phyloP scores from a whole-genome alignment of 2,797 vertebrate species.

The Danio kyathit region DNA sequence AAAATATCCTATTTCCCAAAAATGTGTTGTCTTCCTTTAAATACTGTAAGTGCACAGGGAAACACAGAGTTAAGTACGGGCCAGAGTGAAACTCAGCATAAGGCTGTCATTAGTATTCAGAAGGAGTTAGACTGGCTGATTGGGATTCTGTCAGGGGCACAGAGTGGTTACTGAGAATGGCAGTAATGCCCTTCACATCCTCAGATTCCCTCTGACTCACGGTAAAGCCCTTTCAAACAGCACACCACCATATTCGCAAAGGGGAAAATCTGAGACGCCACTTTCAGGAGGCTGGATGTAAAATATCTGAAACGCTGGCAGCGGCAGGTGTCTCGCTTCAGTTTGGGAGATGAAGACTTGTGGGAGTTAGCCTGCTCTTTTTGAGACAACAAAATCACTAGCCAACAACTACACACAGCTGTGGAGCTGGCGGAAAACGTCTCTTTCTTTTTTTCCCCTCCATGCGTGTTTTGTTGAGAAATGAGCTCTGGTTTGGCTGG shows the following conservation, averaged over 20 bases:
- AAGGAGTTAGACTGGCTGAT: conserved; percentile 47
- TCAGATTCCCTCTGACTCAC: conserved; percentile 65
- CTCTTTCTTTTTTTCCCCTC: conserved; percentile 33
- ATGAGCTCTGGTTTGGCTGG: conserved; percentile 52
- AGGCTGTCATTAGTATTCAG: conserved; percentile 54
- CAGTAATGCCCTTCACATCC: conserved; percentile 60
- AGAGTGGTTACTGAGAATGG: conserved; percentile 55
- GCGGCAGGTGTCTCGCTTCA: conserved; percentile 41
- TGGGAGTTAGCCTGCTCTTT: conserved; percentile 16
- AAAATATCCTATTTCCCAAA: no score
- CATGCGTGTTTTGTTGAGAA: conserved; percentile 47
- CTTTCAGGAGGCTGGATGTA: background rate
- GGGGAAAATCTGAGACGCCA: background rate
- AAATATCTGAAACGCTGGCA: conserved; percentile 4
- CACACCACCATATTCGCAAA: conserved; percentile 55
- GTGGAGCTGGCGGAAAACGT: conserved; percentile 58
- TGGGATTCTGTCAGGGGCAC: conserved; percentile 56
- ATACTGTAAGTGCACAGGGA: background rate
- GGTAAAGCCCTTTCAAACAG: conserved; percentile 50
- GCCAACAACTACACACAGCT: conserved; percentile 56
- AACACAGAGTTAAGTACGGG: background rate
- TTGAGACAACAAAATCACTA: conserved; percentile 33
- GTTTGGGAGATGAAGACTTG: conserved; percentile 14
- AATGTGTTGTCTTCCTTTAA: no score
- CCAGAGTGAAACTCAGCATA: conserved; percentile 28